Evolutionary conservation across 2,888 invertebrate genomes (phyloP), one percentile per base, ranked within the genome.

Genomic region (Nomada fucata): DNA sequence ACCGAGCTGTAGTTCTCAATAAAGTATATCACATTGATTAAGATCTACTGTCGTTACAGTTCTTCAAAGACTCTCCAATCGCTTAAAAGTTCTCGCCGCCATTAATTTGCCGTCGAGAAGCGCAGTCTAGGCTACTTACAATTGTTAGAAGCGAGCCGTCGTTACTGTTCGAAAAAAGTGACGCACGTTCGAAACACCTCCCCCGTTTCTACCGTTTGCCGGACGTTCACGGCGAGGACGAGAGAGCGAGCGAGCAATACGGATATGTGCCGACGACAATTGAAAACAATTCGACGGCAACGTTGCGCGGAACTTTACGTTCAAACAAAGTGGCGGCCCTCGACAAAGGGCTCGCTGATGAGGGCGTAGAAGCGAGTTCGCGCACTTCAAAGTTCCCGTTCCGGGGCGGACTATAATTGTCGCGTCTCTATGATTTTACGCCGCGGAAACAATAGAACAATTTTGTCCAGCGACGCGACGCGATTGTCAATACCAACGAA

Each of bases 401-500:
- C 69, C 79, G 68, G 10, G 20, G 71, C 47, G 57, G 68, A 76
- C 71, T 64, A 60, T 82, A 79, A 79, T 79, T 76, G 72, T 82
- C 64, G 63, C 59, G 71, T 79, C 53, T 67, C 76, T 57, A 74
- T 61, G 74, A 78, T 82, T 78, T 65, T 65, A 29, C 60, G 47
- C 74, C 7, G 42, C n/a, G 76, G 44, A 15, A 64, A 82, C 79
- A 82, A 69, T 82, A 42, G 74, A 64, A 68, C 42, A 20, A 83
- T 61, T 69, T 67, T 26, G 55, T n/a, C 42, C 29, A 9, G 26
- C 53, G 55, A 50, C 29, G 52, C 29, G 15, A 42, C 53, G 36
- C 29, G 61, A 57, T 67, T 67, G 36, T 61, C 26, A 18, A 42
- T 47, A 2, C 13, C 11, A 50, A 15, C 53, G 68, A n/a, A 52